phyloP scores from a whole-genome alignment of 2,113 vertebrate species.

The Cheilinus undulatus region DNA sequence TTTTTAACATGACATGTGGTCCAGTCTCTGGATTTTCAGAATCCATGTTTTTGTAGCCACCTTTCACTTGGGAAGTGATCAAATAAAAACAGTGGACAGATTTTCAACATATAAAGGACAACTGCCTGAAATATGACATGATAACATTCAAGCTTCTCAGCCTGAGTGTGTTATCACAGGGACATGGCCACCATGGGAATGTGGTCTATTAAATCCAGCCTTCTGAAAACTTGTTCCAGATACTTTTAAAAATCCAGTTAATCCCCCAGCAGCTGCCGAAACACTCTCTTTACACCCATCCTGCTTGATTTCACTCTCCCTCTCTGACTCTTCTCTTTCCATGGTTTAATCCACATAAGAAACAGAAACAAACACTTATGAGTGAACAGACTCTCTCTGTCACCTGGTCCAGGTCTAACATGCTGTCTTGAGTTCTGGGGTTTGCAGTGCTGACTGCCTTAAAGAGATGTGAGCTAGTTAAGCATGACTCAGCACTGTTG shows the following conservation, averaged over 20 bases:
- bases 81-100: no score
- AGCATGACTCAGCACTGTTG: constrained; percentile 76
- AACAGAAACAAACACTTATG: neutral
- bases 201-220: neutral
- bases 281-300: neutral
- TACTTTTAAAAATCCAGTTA: neutral
- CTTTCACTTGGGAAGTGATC: no score
- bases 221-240: neutral
- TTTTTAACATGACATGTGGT: no score
- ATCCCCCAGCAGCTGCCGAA: neutral
- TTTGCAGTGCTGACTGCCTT: constrained; percentile 21
- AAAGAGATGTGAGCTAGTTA: neutral
- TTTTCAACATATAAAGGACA: no score
- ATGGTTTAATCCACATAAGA: constrained; percentile 6
- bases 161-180: no score
- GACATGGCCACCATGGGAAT: no score
- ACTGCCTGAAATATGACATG: no score
- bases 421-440: constrained; percentile 46
- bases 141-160: no score
- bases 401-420: constrained; percentile 21
- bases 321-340: constrained; percentile 17
- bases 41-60: no score
- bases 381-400: constrained; percentile 19
- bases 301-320: neutral
- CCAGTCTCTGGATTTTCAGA: no score